Conservation (phyloP, 2,888 invertebrate genomes). For the Dasysyrphus albostriatus region DNA sequence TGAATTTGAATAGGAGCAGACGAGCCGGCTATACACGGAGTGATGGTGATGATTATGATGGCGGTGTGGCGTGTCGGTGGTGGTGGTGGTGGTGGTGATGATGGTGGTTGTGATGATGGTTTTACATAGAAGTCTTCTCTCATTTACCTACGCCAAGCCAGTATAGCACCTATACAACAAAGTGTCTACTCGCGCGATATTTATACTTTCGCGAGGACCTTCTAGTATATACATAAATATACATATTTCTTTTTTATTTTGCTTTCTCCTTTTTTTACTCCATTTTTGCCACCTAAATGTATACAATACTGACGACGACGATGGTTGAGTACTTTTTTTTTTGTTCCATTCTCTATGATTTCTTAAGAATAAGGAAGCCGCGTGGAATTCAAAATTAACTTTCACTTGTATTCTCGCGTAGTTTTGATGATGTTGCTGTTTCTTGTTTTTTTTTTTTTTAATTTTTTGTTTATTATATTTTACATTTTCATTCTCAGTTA, state of each 20-base stretch:
- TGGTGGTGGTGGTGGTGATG: constrained; percentile 50
- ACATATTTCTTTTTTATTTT: constrained; percentile 38
- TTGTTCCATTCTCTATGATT: constrained; percentile 37
- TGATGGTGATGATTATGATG: constrained; percentile 55
- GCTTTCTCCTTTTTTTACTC: constrained; percentile 53
- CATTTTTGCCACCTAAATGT: constrained; percentile 58
- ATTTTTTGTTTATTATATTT: constrained; percentile 40
- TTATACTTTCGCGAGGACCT: constrained; percentile 75
- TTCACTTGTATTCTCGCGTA: constrained; percentile 72
- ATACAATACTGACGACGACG: constrained; percentile 37
- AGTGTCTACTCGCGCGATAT: constrained; percentile 72
- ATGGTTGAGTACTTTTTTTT: constrained; percentile 39
- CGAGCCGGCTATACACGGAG: constrained; percentile 71
- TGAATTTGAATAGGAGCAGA: constrained; percentile 74
- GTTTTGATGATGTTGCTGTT: constrained; percentile 73
- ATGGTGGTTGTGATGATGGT: constrained; percentile 44
- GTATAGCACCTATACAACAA: constrained; percentile 73
- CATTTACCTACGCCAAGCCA: constrained; percentile 68
- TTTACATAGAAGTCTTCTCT: constrained; percentile 69
- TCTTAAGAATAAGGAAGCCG: constrained; percentile 74
- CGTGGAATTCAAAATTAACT: constrained; percentile 75
- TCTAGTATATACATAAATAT: constrained; percentile 53
- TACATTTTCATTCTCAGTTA: constrained; percentile 62
- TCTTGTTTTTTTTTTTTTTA: constrained; percentile 27
- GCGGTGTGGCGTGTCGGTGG: constrained; percentile 12